phyloP scores from a whole-genome alignment of 2,797 vertebrate species.

The Xyrichtys novacula region DNA sequence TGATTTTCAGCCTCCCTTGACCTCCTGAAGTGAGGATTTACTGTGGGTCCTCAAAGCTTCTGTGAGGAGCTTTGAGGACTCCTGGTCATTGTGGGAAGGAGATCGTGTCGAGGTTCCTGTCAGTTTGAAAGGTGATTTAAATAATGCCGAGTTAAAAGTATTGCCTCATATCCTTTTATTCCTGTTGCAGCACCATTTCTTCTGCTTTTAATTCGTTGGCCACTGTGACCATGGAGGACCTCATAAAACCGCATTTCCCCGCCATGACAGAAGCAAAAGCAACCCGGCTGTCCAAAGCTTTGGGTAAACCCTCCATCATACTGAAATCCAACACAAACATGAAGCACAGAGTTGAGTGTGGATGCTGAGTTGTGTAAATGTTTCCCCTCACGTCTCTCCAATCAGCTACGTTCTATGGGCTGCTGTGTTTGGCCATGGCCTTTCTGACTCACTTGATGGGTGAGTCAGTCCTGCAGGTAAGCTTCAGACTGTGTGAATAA shows the following conservation, averaged over 20 bases:
- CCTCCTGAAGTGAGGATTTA: no score
- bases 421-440: slow-evolving; percentile 91
- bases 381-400: slow-evolving; percentile 20
- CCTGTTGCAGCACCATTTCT: slow-evolving; percentile 87
- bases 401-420: slow-evolving; percentile 87
- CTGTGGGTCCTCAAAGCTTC: no score
- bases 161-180: no score
- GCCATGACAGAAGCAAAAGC: slow-evolving; percentile 84
- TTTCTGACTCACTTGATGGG: slow-evolving; percentile 90
- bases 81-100: no score
- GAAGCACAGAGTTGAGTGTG: background rate
- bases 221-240: slow-evolving; percentile 92
- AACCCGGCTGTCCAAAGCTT: slow-evolving; percentile 86
- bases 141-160: no score
- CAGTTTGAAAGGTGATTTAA: no score
- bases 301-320: slow-evolving; percentile 79
- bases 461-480: slow-evolving; percentile 89
- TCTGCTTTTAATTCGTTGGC: slow-evolving; percentile 94
- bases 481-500: accelerated
- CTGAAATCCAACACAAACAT: background rate
- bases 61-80: no score
- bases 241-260: slow-evolving; percentile 89
- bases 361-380: background rate
- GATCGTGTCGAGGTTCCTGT: no score
- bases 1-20: no score